These are phyloP conservation scores for Philereme transversata DNA, from an alignment of 2,888 invertebrate species.

Conservation along the genomic window DNA sequence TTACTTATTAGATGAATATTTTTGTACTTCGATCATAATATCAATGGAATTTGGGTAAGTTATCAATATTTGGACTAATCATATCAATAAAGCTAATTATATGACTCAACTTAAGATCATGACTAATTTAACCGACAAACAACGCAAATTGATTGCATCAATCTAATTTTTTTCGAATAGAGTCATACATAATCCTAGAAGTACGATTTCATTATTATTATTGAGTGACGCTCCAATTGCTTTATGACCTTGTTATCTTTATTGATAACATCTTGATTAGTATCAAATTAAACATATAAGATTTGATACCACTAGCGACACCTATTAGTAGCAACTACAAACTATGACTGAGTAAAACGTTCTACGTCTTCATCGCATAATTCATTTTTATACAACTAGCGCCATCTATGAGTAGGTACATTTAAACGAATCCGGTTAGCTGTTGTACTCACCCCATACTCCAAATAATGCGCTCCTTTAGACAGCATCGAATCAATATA, in stretches of 20 bases:
- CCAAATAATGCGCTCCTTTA: constrained; percentile 84
- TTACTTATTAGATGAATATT: too few species aligned
- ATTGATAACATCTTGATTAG: too few species aligned
- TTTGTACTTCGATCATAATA: too few species aligned
- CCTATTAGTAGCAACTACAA: constrained; percentile 1
- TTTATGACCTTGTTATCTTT: too few species aligned
- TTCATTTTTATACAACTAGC: constrained; percentile 31
- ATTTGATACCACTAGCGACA: constrained; percentile 12
- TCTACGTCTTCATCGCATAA: neutral
- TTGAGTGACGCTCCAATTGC: too few species aligned
- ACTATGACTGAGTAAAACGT: neutral
- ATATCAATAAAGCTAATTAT: neutral
- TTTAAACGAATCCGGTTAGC: neutral
- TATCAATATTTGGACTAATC: too few species aligned
- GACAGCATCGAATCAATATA: constrained; percentile 92
- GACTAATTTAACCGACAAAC: neutral
- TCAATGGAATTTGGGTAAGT: too few species aligned
- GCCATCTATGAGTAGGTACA: constrained; percentile 44
- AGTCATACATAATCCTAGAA: neutral
- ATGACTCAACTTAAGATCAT: neutral
- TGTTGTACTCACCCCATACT: constrained; percentile 69
- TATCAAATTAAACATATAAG: neutral
- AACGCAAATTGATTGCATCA: neutral
- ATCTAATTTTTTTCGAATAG: neutral
- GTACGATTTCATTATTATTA: too few species aligned